Conservation (phyloP, 2,888 invertebrate species). For the Rotaria magnacalcarata region DNA sequence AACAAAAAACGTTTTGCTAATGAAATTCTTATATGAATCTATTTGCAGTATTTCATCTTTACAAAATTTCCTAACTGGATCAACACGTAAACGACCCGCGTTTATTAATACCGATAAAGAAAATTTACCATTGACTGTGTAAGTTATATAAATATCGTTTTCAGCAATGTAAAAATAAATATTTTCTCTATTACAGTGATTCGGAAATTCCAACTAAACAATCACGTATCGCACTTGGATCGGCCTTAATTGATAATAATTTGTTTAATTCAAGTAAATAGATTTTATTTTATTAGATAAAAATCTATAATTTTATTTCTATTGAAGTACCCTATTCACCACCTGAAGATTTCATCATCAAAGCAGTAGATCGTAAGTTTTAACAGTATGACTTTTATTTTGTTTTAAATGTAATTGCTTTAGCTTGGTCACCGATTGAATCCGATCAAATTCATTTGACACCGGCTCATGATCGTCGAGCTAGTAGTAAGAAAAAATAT, state of each 20-base stretch:
- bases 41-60: background rate
- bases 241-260: background rate
- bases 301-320: background rate
- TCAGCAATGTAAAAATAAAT: background rate
- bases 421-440: no score
- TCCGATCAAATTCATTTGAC: no score
- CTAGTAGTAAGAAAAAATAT: no score
- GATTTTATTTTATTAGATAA: background rate
- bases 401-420: no score
- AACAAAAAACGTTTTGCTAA: background rate
- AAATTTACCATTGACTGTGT: background rate
- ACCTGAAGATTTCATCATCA: background rate
- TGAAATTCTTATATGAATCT: no score
- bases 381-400: no score
- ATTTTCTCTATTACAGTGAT: background rate
- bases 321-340: background rate
- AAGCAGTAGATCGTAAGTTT: background rate
- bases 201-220: background rate
- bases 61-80: background rate
- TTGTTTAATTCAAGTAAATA: background rate
- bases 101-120: background rate
- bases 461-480: no score
- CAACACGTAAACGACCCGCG: background rate
- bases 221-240: background rate
- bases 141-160: background rate